Percentiles rank a stretch among this genome's conserved stretches.
These are phyloP conservation scores for Lasioglossum leucozonium DNA, from an alignment of 2,888 invertebrate species.

Conservation along the genomic window DNA sequence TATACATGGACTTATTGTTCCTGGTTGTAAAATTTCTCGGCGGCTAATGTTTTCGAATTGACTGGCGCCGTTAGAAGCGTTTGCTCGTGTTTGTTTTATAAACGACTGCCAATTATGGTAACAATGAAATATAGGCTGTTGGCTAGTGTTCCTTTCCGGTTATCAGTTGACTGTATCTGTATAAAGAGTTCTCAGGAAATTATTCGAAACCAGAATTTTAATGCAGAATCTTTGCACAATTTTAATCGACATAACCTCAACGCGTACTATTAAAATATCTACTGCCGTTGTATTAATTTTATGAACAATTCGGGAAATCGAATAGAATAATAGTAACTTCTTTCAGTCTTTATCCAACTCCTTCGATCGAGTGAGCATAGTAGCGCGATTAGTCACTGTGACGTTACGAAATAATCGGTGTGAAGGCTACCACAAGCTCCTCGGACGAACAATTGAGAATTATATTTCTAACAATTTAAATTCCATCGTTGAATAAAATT, in stretches of 20 bases:
- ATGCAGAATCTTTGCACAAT: background rate
- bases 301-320: background rate
- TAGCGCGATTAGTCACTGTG: background rate
- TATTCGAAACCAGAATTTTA: constrained; percentile 2
- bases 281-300: background rate
- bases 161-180: background rate
- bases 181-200: background rate
- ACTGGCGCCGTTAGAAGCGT: background rate
- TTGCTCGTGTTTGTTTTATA: background rate
- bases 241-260: constrained; percentile 44
- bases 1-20: background rate
- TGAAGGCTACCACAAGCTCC: no score
- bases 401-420: background rate
- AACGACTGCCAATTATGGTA: background rate
- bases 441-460: background rate
- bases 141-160: background rate
- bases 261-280: background rate
- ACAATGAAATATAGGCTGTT: background rate
- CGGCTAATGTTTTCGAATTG: background rate
- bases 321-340: background rate
- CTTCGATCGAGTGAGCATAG: background rate
- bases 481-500: background rate
- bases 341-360: background rate
- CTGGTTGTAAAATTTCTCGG: background rate
- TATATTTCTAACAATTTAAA: background rate